These are phyloP conservation scores for Rhagonycha lutea DNA, from an alignment of 2,888 invertebrate species.

Conservation along the genomic window DNA sequence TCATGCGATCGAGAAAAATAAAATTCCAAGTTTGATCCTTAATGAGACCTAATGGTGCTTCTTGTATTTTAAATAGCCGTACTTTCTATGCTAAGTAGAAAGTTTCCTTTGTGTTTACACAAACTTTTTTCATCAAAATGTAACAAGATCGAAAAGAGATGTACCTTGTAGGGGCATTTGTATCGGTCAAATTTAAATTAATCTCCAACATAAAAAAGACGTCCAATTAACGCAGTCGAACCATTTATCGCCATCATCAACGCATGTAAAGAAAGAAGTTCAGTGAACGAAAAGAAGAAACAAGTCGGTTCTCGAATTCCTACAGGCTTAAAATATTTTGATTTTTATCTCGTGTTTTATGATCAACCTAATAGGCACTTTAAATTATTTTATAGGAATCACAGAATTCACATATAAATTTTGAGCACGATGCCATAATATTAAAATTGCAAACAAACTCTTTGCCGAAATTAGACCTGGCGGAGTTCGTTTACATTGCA, in stretches of 20 bases:
- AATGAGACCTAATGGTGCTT: background rate
- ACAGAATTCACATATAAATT: background rate
- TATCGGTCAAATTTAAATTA: constrained; percentile 20
- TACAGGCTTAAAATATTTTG: constrained; percentile 24
- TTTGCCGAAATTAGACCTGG: background rate
- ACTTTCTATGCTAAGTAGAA: background rate
- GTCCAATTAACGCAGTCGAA: constrained; percentile 36
- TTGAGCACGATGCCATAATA: background rate
- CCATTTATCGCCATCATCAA: constrained; percentile 35
- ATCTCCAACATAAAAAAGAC: constrained; percentile 32
- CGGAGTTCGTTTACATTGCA: background rate
- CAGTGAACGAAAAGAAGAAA: constrained; percentile 38
- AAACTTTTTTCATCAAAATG: background rate
- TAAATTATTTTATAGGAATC: background rate
- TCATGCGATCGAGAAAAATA: background rate
- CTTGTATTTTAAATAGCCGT: background rate
- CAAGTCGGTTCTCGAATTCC: constrained; percentile 22
- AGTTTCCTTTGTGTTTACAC: background rate
- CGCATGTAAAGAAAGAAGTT: constrained; percentile 30
- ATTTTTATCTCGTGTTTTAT: constrained; percentile 16
- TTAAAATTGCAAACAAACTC: background rate
- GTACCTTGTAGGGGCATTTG: background rate
- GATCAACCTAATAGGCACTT: background rate
- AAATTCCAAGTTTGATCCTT: background rate
- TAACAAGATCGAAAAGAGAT: background rate